Percentiles rank a stretch among this genome's conserved stretches.
Conservation (phyloP, 2,888 invertebrate genomes). For the Petrophora chlorosata region DNA sequence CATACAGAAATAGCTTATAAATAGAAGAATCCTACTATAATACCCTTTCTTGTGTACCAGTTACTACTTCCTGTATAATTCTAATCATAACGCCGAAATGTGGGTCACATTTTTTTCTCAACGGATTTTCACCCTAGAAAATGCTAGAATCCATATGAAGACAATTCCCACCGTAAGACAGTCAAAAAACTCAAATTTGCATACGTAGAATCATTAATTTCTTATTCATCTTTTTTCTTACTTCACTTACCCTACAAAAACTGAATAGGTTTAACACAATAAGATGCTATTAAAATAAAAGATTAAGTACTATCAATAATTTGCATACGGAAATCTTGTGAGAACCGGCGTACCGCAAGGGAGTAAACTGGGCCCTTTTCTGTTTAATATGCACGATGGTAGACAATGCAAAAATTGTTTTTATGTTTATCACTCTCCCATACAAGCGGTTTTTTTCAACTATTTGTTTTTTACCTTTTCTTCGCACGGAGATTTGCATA, state of each 20-base stretch:
- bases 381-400: constrained; percentile 63
- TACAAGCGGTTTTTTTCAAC: constrained; percentile 75
- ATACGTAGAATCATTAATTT: constrained; percentile 79
- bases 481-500: constrained; percentile 83
- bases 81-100: no score
- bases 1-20: no score
- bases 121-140: constrained; percentile 49
- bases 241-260: constrained; percentile 63
- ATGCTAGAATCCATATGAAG: constrained; percentile 36
- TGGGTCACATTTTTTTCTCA: constrained; percentile 25
- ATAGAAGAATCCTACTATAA: no score
- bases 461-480: constrained; percentile 78
- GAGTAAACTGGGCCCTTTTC: constrained; percentile 53
- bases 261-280: constrained; percentile 74
- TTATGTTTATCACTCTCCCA: constrained; percentile 75
- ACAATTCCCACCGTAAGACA: constrained; percentile 35
- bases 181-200: constrained; percentile 70
- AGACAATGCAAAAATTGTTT: constrained; percentile 78
- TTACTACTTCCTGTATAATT: no score
- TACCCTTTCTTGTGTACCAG: no score
- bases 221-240: constrained; percentile 58
- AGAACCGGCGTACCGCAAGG: constrained; percentile 71
- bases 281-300: constrained; percentile 82
- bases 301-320: constrained; percentile 73
- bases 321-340: constrained; percentile 77